Evolutionary conservation across 2,113 vertebrate genomes (phyloP), one percentile per base, ranked within the genome.

Genomic region (Callospermophilus lateralis): DNA sequence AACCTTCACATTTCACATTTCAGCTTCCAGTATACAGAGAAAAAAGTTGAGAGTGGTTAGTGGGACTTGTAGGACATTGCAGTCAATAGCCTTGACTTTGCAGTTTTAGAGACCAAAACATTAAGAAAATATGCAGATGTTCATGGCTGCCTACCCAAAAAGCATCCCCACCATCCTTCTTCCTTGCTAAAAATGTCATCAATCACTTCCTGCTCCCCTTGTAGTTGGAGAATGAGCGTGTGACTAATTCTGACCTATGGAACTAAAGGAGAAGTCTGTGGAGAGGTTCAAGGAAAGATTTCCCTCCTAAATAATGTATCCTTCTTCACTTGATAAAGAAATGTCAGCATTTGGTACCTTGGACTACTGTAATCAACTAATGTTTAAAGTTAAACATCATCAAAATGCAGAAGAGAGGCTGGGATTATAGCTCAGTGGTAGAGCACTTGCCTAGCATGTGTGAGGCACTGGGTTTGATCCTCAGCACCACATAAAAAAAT

Each of bases 321-420:
- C 51, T 80, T 90, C 37, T 77, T 77, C 32, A 37, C 53, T 96
- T 53, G 22, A 19, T 93, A 13, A 89, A 78, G 79, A 78, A 90
- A 94, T 51, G 45, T 32, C 24, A 79, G 17, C n/a, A 80, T 11
- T 9, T 20, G 24, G 80, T 30, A 48, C 20, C 67, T 74, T 20
- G 15, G 30, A 73, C n/a, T 6, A 4, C 42, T 79, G 6, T 42
- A 53, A 30, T 11, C 7, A 55, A 32, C 63, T 86, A 3, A 16
- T 48, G 12, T 37, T 67, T 85, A 93, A 79, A 24, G 15, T 48
- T 24, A 84, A 24, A 85, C 1, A 34, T 63, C 53, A 89, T 32
- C 17, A 63, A 84, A 86, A 79, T 73, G 42, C 11, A 90, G n/a
- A 68, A 58, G 55, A 70, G 16, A 34, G 26, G 48, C 48, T 51